phyloP scores from a whole-genome alignment of 2,888 invertebrate genomes.

The Apomyelois bistriatella region DNA sequence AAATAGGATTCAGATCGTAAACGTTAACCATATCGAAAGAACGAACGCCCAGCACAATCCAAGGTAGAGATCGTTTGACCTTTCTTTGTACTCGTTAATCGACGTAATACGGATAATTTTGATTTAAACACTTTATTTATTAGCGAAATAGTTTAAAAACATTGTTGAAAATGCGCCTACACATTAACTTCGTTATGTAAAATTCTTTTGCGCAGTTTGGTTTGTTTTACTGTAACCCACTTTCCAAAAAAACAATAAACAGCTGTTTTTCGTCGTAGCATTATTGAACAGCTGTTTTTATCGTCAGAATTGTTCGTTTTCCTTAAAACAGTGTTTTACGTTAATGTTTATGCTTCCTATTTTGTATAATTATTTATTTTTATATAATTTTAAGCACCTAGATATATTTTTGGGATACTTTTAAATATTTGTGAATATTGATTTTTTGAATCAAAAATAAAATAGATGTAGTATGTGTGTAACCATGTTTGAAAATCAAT shows the following conservation, averaged over 20 bases:
- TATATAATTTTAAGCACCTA: too few relatives aligned
- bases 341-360: too few relatives aligned
- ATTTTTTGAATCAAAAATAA: too few relatives aligned
- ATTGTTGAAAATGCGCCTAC: background rate
- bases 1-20: conserved; percentile 15
- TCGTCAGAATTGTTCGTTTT: background rate
- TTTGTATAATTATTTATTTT: too few relatives aligned
- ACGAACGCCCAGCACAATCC: conserved; percentile 25
- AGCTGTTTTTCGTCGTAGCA: conserved; percentile 67
- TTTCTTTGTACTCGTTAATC: conserved; percentile 56
- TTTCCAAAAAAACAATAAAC: conserved; percentile 50
- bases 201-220: conserved; percentile 17
- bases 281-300: conserved; percentile 50
- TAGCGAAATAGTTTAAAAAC: conserved; percentile 4
- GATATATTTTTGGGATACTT: too few relatives aligned
- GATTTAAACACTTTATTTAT: conserved; percentile 17
- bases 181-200: conserved; percentile 4
- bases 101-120: conserved; percentile 39
- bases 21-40: conserved; percentile 19
- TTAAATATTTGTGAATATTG: too few relatives aligned
- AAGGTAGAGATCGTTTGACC: conserved; percentile 52
- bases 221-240: conserved; percentile 41
- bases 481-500: too few relatives aligned
- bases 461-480: too few relatives aligned
- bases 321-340: too few relatives aligned